phyloP scores from a whole-genome alignment of 2,797 vertebrate species.

The Liparis tanakae region DNA sequence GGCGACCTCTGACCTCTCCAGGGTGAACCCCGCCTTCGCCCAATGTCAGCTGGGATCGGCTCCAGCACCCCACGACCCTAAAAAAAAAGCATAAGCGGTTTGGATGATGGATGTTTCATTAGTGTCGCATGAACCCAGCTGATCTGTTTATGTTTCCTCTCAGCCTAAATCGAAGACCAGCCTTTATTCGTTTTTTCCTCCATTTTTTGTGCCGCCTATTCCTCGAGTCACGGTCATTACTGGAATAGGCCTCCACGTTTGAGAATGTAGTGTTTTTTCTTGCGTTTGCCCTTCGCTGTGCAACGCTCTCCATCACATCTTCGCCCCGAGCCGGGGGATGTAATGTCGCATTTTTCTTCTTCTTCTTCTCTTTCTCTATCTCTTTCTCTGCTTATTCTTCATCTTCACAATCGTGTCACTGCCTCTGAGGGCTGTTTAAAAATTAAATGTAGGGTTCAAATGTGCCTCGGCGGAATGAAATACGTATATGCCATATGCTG shows the following conservation, averaged over 20 bases:
- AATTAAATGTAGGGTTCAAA: conserved; percentile 43
- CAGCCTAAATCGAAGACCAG: not conserved
- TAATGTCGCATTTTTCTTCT: not conserved
- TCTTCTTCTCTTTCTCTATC: not conserved
- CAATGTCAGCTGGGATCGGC: too few species aligned
- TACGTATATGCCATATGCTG: conserved; percentile 27
- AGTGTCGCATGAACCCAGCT: not conserved
- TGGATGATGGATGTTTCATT: not conserved
- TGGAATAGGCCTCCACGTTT: not conserved
- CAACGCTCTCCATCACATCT: conserved; percentile 4
- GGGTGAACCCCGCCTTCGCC: too few species aligned
- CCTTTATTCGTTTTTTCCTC: not conserved
- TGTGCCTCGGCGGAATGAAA: conserved; percentile 34
- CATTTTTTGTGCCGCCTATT: not conserved
- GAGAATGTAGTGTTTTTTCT: not conserved
- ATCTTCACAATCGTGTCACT: conserved; percentile 12
- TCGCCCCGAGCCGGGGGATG: not conserved
- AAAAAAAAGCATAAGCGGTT: too few species aligned
- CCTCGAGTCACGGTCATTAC: not conserved
- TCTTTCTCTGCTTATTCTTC: conserved; percentile 10
- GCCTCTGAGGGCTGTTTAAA: conserved; percentile 42
- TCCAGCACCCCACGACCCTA: too few species aligned
- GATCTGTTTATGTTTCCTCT: not conserved
- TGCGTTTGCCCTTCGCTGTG: not conserved
- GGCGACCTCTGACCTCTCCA: too few species aligned